phyloP scores from a whole-genome alignment of 2,888 invertebrate species.

The Netelia inedita region DNA sequence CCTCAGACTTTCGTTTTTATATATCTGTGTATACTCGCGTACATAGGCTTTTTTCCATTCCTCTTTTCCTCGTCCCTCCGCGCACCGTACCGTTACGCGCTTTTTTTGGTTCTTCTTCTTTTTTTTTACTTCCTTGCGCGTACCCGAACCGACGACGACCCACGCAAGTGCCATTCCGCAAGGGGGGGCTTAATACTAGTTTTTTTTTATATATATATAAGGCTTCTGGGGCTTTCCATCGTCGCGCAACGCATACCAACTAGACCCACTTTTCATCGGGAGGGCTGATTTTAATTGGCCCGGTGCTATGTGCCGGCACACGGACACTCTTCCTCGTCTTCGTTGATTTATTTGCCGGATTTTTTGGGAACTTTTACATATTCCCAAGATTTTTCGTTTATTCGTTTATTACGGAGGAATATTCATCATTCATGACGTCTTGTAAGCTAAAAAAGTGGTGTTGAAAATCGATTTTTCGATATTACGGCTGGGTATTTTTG shows the following conservation, averaged over 20 bases:
- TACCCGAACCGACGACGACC: constrained; percentile 47
- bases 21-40: constrained; percentile 6
- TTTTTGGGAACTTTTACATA: background rate
- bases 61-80: constrained; percentile 57
- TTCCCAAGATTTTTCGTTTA: constrained; percentile 6
- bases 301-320: background rate
- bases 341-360: constrained; percentile 23
- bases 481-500: too few relatives aligned
- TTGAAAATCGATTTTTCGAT: background rate
- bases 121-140: constrained; percentile 38
- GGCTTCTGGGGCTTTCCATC: constrained; percentile 37
- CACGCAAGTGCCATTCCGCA: constrained; percentile 73
- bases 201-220: constrained; percentile 71
- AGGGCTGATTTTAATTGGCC: constrained; percentile 65
- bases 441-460: background rate
- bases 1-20: constrained; percentile 43
- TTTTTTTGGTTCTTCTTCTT: constrained; percentile 28
- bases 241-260: constrained; percentile 76
- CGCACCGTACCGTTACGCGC: constrained; percentile 43
- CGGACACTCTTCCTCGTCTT: constrained; percentile 33
- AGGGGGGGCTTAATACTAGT: constrained; percentile 67
- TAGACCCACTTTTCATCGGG: constrained; percentile 58
- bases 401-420: background rate
- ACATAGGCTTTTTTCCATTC: constrained; percentile 50
- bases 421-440: background rate